Evolutionary conservation across 92 coral and sea anemone genomes (phyloP).

Genomic region (Parazoanthus swiftii): DNA sequence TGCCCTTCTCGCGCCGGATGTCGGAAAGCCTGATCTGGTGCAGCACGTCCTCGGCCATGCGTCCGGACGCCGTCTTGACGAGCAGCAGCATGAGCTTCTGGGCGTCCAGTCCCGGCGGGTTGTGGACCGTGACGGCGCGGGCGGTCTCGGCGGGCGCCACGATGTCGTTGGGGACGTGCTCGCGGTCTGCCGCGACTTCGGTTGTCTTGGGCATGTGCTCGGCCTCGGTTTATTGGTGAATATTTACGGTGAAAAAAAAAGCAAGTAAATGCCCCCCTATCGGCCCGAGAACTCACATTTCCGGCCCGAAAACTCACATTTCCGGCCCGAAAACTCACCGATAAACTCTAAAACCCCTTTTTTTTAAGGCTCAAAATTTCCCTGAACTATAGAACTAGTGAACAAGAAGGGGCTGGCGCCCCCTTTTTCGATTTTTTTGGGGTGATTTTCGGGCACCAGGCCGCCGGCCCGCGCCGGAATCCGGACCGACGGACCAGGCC

Average conservation of each 20-base stretch:
- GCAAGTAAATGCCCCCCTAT: no score
- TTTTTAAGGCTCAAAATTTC: no score
- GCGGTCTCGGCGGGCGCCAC: constrained; percentile 19
- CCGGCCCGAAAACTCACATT: no score
- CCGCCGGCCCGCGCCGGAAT: constrained; percentile 11
- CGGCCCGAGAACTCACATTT: no score
- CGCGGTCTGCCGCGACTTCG: constrained; percentile 18
- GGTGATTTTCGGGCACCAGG: background rate
- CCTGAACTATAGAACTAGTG: no score
- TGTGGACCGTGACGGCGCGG: constrained; percentile 18
- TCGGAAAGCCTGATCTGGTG: constrained; percentile 15
- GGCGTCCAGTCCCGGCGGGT: constrained; percentile 18
- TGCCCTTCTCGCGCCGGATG: constrained; percentile 17
- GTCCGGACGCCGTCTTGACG: constrained; percentile 17
- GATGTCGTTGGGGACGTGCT: constrained; percentile 16
- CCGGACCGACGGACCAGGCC: constrained; percentile 7
- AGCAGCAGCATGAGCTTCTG: constrained; percentile 15
- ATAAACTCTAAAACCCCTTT: no score
- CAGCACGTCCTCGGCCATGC: constrained; percentile 17
- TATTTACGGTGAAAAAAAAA: no score
- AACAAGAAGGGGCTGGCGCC: no score
- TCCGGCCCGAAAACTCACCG: no score
- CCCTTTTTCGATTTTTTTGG: no score
- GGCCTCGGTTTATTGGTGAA: no score
- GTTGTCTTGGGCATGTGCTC: no score